A percentile compares a stretch with the other conserved stretches of the same genome.
These are phyloP conservation scores for Linnaemya vulpina DNA, from an alignment of 2,888 invertebrate genomes.

Conservation along the genomic window DNA sequence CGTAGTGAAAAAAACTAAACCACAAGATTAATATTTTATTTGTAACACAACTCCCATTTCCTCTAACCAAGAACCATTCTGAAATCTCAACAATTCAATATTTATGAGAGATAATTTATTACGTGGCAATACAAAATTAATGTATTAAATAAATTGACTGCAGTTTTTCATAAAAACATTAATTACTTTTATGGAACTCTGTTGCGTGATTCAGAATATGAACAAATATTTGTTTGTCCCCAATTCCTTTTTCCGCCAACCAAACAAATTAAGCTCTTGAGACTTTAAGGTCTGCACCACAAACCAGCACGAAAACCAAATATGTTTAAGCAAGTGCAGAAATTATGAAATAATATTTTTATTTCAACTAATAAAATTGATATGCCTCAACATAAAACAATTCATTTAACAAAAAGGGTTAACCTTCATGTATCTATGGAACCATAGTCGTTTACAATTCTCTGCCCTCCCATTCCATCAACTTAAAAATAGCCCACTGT, in stretches of 20 bases:
- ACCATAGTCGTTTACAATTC: not conserved
- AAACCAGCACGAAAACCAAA: slow-evolving; percentile 2
- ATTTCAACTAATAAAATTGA: slow-evolving; percentile 54
- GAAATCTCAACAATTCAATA: too few relatives aligned
- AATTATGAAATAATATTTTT: slow-evolving; percentile 26
- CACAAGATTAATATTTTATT: too few relatives aligned
- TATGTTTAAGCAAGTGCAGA: slow-evolving; percentile 36
- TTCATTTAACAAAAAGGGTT: slow-evolving; percentile 52
- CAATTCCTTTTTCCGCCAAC: slow-evolving; percentile 19
- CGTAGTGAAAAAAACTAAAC: too few relatives aligned
- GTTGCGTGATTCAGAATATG: not conserved
- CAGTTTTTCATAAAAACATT: too few relatives aligned
- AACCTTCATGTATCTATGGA: not conserved
- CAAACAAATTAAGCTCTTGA: slow-evolving; percentile 56
- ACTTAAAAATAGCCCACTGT: slow-evolving; percentile 7
- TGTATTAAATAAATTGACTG: too few relatives aligned
- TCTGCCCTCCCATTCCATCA: not conserved
- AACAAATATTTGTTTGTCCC: slow-evolving; percentile 9
- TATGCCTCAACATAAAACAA: slow-evolving; percentile 45
- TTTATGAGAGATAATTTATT: too few relatives aligned
- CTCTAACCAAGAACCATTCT: too few relatives aligned
- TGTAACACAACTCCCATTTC: too few relatives aligned
- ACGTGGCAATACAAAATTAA: too few relatives aligned
- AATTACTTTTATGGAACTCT: not conserved
- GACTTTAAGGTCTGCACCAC: slow-evolving; percentile 9